Evolutionary conservation across 2,888 invertebrate genomes (phyloP).

Genomic region (Mesorhabditis sp.): DNA sequence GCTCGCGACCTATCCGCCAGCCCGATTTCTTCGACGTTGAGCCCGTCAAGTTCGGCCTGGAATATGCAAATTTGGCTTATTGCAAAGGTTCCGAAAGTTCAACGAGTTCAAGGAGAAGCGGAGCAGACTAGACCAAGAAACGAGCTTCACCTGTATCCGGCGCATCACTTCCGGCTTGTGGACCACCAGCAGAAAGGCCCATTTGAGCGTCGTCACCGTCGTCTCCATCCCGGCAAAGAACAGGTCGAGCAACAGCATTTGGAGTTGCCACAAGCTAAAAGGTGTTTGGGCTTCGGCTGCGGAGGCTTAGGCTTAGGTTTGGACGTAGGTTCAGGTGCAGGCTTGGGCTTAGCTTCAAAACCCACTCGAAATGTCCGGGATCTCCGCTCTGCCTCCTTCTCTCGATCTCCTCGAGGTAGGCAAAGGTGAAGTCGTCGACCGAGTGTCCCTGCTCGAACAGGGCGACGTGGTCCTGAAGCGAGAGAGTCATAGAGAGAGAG

Average conservation of each 20-base stretch:
- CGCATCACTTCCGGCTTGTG: slow-evolving; percentile 18
- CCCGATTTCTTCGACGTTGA: slow-evolving; percentile 24
- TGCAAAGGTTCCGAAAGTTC: background rate
- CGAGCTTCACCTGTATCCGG: background rate
- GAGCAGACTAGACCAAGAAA: no score
- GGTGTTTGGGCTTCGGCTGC: no score
- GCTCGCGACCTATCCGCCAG: slow-evolving; percentile 36
- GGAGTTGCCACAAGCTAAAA: slow-evolving; percentile 52
- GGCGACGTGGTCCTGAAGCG: slow-evolving; percentile 26
- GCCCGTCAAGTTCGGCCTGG: slow-evolving; percentile 42
- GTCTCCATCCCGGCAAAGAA: slow-evolving; percentile 57
- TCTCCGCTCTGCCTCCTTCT: slow-evolving; percentile 31
- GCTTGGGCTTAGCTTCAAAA: slow-evolving; percentile 10
- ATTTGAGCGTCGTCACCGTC: slow-evolving; percentile 56
- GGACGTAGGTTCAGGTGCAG: no score
- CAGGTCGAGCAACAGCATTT: slow-evolving; percentile 54
- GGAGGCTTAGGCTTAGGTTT: no score
- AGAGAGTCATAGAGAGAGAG: background rate
- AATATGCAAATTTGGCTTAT: slow-evolving; percentile 15
- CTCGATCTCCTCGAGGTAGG: slow-evolving; percentile 52
- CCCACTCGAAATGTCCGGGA: slow-evolving; percentile 45
- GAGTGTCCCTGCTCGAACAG: slow-evolving; percentile 21
- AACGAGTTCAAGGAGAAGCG: background rate
- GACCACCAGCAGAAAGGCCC: slow-evolving; percentile 51
- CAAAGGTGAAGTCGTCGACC: slow-evolving; percentile 50